Evolutionary conservation across 92 coral and sea anemone species (phyloP).

Genomic region (Metridium senile): DNA sequence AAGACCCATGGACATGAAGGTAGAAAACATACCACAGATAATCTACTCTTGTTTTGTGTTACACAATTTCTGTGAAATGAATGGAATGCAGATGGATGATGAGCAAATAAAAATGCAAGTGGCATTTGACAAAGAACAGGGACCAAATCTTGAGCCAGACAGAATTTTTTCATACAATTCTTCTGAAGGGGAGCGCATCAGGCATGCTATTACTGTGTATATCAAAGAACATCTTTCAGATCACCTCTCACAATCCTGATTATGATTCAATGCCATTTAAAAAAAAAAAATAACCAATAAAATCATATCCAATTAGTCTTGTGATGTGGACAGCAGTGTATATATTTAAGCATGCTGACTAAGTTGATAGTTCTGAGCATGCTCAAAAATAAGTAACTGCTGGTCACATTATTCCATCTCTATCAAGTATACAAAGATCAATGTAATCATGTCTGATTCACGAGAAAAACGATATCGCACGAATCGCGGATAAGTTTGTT

Average conservation of each 20-base stretch:
- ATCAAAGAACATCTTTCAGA: constrained; percentile 37
- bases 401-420: too few relatives aligned
- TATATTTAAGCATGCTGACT: too few relatives aligned
- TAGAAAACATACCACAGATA: constrained; percentile 37
- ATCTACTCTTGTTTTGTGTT: constrained; percentile 54
- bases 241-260: too few relatives aligned
- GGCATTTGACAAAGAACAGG: constrained; percentile 10
- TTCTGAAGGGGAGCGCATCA: constrained; percentile 42
- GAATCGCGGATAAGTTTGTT: too few relatives aligned
- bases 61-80: constrained; percentile 55
- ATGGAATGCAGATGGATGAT: constrained; percentile 45
- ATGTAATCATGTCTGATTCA: too few relatives aligned
- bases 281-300: background rate
- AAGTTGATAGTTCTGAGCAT: too few relatives aligned
- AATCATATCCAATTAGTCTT: constrained; percentile 24
- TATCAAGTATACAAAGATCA: too few relatives aligned
- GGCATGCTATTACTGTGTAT: constrained; percentile 34
- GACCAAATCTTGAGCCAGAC: constrained; percentile 40
- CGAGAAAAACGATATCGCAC: too few relatives aligned
- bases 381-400: too few relatives aligned
- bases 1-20: constrained; percentile 34
- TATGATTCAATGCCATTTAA: constrained; percentile 31
- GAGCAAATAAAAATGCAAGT: constrained; percentile 31
- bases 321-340: too few relatives aligned
- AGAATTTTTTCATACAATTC: constrained; percentile 44